Base-by-base conservation (phyloP, 2,888 invertebrate genomes). In the Lasius fuliginosus region DNA sequence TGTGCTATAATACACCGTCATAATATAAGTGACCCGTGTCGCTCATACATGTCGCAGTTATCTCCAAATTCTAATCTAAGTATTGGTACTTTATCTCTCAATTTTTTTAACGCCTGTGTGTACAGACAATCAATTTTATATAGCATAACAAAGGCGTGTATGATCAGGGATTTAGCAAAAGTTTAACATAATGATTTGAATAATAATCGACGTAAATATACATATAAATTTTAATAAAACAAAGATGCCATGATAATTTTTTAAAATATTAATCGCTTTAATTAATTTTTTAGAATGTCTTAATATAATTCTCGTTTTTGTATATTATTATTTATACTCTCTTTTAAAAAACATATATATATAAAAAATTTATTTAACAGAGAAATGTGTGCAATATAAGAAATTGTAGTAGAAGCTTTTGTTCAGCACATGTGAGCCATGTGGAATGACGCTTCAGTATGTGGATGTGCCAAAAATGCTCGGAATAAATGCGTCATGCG, bases 11-110 rank as follows among this genome's bases (percentile, higher is more conserved):
- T n/a, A 3, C 3, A 12, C 30, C 8, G 3, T 75, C 56, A 12
- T 27, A 27, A 65, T 53, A 36, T 15, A 15, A 56, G 36, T 40
- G 27, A 76, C 18, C 53, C 15, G 36, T 75, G 49, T 58, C 23
- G 23, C 36, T 5, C 36, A 56, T 40, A 9, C n/a, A 42, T 53
- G 5, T 1, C n/a, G 12, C 42, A 40, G 11, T 42, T 62, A 67
- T 77, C 53, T 30, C 5, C 1, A 40, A 77, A 77, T 77, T 77
- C 56, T 68, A 68, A 77, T 68, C 68, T 23, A 23, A 77, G 5
- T 58, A 30, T 3, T 27, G 76, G 42, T 56, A 42, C n/a, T 8
- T 40, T 67, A 42, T 58, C 30, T 67, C 18, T 49, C 1, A 0
- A 0, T 40, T 18, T 65, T 33, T 65, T 77, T 53, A 12, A 53